Base-by-base conservation (phyloP, 2,113 vertebrate species). In the Perccottus glenii region DNA sequence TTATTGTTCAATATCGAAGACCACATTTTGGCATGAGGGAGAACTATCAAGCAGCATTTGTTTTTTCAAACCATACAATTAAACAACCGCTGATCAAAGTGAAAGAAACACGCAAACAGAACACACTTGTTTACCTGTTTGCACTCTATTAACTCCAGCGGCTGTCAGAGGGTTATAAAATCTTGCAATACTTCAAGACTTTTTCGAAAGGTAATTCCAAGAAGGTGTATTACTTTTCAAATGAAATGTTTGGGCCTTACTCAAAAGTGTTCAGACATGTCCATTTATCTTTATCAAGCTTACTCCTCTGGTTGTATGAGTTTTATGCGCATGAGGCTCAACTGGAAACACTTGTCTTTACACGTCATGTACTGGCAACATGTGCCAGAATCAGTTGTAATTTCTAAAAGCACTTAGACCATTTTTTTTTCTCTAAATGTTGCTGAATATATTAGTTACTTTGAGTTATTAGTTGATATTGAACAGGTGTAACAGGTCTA, bases 311-410 rank as follows among this genome's bases (percentile, higher is more conserved):
- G 33, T 9, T 45, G 33, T 57, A 15, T 44, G 32, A 56, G 40
- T 58, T n/a, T 70, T 27, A 16, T 67, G 33, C 42, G 65, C 35
- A 59, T 12, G 46, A 70, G 45, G 44, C 10, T 9, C 5, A 50
- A 61, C 83, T 35, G 36, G 70, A 75, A 27, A 5, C 48, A 2
- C 60, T 63, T 1, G 65, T 67, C n/a, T 42, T 38, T 64, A 48
- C 52, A 38, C 3, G 43, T 45, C 57, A 38, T 14, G 38, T 16
- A 35, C 5, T 5, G 52, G 14, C 5, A 36, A 6, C 40, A 56
- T 40, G 48, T 33, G 42, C 9, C 60, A 65, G 7, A 27, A 27
- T 48, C 9, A 19, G 49, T 11, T 62, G 46, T 64, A 33, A 70
- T 60, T 38, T 61, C 11, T 12, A 7, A 27, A 8, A 36, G 12